Conservation (phyloP, 2,888 invertebrate species). For the Heliconius aoede region DNA sequence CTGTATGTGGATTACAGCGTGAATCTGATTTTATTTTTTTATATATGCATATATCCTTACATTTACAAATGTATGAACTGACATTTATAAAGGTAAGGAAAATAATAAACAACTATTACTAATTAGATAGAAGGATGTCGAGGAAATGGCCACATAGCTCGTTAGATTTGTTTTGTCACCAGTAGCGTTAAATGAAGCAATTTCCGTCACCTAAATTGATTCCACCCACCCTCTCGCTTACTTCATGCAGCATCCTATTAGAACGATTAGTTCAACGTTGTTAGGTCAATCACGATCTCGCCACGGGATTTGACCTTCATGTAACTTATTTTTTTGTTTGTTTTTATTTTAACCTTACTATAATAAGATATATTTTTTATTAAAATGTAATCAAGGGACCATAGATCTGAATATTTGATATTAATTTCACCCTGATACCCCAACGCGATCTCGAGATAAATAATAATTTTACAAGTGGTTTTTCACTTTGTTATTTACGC, state of each 20-base stretch:
- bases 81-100: neutral
- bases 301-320: slow-evolving; percentile 33
- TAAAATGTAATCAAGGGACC: neutral
- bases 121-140: slow-evolving; percentile 22
- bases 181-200: slow-evolving; percentile 68
- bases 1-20: too few relatives aligned
- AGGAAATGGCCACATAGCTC: slow-evolving; percentile 55
- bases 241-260: slow-evolving; percentile 47
- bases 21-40: too few relatives aligned
- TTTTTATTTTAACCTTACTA: slow-evolving; percentile 12
- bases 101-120: neutral
- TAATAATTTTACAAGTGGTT: neutral
- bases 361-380: neutral
- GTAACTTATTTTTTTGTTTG: slow-evolving; percentile 31
- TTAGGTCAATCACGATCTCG: slow-evolving; percentile 42
- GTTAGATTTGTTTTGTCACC: slow-evolving; percentile 60
- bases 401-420: too few relatives aligned
- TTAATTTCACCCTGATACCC: too few relatives aligned
- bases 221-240: slow-evolving; percentile 51
- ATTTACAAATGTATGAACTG: too few relatives aligned
- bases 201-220: slow-evolving; percentile 69
- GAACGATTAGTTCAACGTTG: slow-evolving; percentile 45
- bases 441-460: neutral
- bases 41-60: too few relatives aligned
- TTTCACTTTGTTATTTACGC: neutral